phyloP scores from a whole-genome alignment of 2,888 invertebrate genomes.

The Drosophila neotestacea region DNA sequence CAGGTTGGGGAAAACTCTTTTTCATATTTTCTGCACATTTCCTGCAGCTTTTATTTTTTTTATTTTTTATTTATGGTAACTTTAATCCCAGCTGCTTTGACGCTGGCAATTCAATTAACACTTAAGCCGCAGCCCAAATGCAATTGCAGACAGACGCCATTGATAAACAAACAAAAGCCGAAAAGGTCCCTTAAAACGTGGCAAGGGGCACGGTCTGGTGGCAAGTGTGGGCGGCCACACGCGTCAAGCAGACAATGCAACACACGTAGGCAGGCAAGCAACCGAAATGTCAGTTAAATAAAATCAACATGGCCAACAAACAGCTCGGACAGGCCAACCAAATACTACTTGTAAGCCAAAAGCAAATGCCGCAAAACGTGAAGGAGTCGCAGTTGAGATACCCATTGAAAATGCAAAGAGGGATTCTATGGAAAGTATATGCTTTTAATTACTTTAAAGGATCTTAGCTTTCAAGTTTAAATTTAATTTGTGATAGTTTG shows the following conservation, averaged over 20 bases:
- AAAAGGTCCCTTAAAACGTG: constrained; percentile 33
- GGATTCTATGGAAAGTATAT: too few species aligned
- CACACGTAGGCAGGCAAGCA: constrained; percentile 41
- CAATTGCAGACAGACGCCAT: constrained; percentile 64
- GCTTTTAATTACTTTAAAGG: too few species aligned
- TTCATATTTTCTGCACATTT: constrained; percentile 11
- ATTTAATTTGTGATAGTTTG: neutral
- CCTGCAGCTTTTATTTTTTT: neutral
- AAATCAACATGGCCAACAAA: constrained; percentile 68
- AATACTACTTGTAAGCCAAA: constrained; percentile 36
- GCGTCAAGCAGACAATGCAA: constrained; percentile 19
- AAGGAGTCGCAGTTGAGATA: constrained; percentile 3
- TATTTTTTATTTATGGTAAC: neutral
- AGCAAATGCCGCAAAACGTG: constrained; percentile 19
- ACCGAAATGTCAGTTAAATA: constrained; percentile 71
- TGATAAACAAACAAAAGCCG: constrained; percentile 66
- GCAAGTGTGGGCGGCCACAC: constrained; percentile 36
- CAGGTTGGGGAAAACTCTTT: constrained; percentile 4
- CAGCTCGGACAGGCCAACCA: constrained; percentile 25
- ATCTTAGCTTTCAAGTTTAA: neutral
- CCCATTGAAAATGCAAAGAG: neutral
- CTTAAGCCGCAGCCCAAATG: constrained; percentile 66
- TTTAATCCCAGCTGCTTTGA: constrained; percentile 34
- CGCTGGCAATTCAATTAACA: constrained; percentile 69
- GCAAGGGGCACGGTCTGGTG: neutral